These are phyloP conservation scores for Anomalospiza imberbis DNA, from an alignment of 2,797 vertebrate genomes.

Conservation along the genomic window DNA sequence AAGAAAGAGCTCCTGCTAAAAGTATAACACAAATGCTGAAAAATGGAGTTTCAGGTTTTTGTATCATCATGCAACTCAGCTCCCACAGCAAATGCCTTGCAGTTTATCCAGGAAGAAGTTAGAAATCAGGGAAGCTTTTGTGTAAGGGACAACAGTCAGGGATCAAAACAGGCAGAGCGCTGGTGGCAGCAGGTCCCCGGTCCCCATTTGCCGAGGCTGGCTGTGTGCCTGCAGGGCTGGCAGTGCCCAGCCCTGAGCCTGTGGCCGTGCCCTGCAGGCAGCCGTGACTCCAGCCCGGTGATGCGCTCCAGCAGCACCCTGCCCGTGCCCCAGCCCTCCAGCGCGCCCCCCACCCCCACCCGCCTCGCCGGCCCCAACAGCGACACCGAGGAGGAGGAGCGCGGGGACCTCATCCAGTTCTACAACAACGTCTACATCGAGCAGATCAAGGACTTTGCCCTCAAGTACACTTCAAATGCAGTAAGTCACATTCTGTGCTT, in stretches of 20 bases:
- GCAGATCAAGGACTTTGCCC: constrained; percentile 83
- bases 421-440: constrained; percentile 88
- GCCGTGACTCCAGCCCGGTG: constrained; percentile 83
- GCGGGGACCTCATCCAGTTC: constrained; percentile 90
- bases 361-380: constrained; percentile 62
- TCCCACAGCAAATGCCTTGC: neutral
- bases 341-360: constrained; percentile 82
- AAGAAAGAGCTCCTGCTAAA: neutral
- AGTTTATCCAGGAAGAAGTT: neutral
- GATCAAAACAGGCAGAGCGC: fast-evolving
- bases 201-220: fast-evolving
- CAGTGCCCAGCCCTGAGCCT: neutral
- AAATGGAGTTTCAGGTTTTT: neutral
- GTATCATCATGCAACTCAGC: too few species aligned
- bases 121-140: neutral
- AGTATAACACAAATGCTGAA: neutral
- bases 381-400: constrained; percentile 80
- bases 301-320: constrained; percentile 89
- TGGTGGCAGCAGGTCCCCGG: neutral
- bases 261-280: constrained; percentile 54
- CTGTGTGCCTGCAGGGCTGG: neutral
- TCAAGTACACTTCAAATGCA: constrained; percentile 77
- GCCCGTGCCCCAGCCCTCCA: constrained; percentile 80
- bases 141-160: fast-evolving
- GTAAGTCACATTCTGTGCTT: constrained; percentile 52